Base-by-base conservation (phyloP, 2,797 vertebrate genomes). In the Channallabes apus region DNA sequence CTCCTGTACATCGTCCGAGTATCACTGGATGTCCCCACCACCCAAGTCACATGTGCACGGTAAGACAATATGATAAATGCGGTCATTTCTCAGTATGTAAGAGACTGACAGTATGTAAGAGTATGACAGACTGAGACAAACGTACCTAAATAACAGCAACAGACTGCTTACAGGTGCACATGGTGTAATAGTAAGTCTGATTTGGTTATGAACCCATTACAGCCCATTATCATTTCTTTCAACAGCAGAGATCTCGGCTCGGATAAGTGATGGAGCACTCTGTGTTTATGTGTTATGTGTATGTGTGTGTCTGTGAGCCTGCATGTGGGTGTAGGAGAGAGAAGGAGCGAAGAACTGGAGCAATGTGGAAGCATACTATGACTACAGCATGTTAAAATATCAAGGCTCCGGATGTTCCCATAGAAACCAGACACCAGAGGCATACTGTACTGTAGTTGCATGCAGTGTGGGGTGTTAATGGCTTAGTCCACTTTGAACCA, bases 1-100 rank as follows among this genome's bases (percentile, higher is more conserved):
- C 94, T 87, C 68, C 95, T 96, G 78, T 96, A 96, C 91, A 95
- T 95, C 17, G 24, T 96, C 82, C 92, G 96, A 90, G 96, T 96
- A 41, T 93, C 90, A 68, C 90, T 96, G 87, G 95, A 96, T 18
- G 85, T 93, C 84, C 92, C 94, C 18, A 82, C 84, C 22, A 84
- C 82, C 4, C 89, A 93, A 84, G 88, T 88, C 84, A 88, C 88
- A 32, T 90, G 84, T 17, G 90, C 75, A 72, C 88, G 91, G 92
- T 93, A 87, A 91, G 92, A 7, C 67, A 24, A n/a, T 18, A 17
- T 32, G 1, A 64, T 20, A 17, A 35, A 41, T 32, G 0, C 54
- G 22, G 15, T 20, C 8, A 46, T 84, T 12, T 69, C 35, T 29
- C 22, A 6, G 29, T 58, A 22, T 54, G 32, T 77, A 17, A 77